phyloP scores from a whole-genome alignment of 2,888 invertebrate genomes.

The Ypsolopha sequella region DNA sequence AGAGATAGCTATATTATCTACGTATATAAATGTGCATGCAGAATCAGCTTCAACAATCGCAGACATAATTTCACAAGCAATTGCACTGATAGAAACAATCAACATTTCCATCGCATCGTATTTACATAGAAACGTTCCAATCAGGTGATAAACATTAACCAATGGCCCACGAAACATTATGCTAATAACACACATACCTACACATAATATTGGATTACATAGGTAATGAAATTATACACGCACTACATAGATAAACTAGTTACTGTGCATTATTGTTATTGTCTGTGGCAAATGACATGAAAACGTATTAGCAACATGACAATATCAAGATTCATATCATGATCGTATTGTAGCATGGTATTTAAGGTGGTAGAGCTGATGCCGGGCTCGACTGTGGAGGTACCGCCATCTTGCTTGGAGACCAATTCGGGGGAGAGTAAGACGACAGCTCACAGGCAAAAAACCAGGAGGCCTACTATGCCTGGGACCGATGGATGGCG shows the following conservation, averaged over 20 bases:
- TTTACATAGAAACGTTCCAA: conserved; percentile 8
- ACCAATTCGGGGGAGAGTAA: no score
- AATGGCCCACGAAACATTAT: conserved; percentile 22
- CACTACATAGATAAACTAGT: conserved; percentile 6
- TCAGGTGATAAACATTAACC: conserved; percentile 27
- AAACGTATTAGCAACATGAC: background rate
- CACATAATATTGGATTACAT: background rate
- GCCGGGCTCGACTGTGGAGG: no score
- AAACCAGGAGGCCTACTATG: no score
- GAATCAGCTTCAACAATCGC: no score
- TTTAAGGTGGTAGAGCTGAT: no score
- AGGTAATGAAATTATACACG: conserved; percentile 14
- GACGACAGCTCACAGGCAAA: no score
- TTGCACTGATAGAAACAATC: background rate
- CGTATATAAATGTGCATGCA: no score
- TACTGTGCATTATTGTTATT: background rate
- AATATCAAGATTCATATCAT: no score
- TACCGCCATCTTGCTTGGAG: no score
- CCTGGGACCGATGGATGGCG: no score
- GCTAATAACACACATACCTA: conserved; percentile 16
- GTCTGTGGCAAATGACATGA: background rate
- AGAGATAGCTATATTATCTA: no score
- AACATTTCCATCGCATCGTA: background rate
- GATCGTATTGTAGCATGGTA: no score
- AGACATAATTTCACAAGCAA: background rate